Percentiles rank a stretch among this genome's conserved stretches.
These are phyloP conservation scores for Coendou prehensilis DNA, from an alignment of 2,797 vertebrate species.

Conservation along the genomic window DNA sequence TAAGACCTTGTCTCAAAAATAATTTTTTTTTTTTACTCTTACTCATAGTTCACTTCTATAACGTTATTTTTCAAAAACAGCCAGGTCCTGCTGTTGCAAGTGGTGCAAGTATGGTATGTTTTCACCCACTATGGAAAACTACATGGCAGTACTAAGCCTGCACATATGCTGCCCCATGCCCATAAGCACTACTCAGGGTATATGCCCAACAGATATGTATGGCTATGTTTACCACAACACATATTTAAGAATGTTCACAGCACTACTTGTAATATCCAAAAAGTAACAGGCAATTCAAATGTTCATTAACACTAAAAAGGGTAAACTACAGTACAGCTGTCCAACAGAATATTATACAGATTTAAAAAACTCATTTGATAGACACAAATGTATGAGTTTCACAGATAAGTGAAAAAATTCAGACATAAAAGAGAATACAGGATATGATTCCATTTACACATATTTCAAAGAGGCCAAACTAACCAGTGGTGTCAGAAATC, in stretches of 20 bases:
- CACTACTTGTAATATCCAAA: neutral
- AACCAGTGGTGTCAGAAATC: neutral
- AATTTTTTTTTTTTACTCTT: neutral
- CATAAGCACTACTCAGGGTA: neutral
- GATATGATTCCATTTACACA: neutral
- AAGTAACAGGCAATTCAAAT: neutral
- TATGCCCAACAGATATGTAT: neutral
- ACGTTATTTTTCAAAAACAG: neutral
- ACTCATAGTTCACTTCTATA: slow-evolving; percentile 40
- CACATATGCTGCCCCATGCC: neutral
- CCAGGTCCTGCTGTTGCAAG: neutral
- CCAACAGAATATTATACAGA: neutral
- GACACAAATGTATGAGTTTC: neutral
- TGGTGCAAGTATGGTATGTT: neutral
- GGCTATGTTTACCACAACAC: neutral
- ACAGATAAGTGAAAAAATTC: neutral
- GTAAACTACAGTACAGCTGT: neutral
- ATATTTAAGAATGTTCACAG: neutral
- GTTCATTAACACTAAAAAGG: neutral
- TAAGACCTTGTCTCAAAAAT: neutral
- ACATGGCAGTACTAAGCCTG: neutral
- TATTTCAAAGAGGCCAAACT: neutral
- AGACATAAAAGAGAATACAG: neutral
- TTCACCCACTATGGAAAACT: neutral
- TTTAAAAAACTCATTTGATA: neutral